These are phyloP conservation scores for Urocynchramus pylzowi DNA, from an alignment of 2,113 vertebrate species.

Conservation along the genomic window DNA sequence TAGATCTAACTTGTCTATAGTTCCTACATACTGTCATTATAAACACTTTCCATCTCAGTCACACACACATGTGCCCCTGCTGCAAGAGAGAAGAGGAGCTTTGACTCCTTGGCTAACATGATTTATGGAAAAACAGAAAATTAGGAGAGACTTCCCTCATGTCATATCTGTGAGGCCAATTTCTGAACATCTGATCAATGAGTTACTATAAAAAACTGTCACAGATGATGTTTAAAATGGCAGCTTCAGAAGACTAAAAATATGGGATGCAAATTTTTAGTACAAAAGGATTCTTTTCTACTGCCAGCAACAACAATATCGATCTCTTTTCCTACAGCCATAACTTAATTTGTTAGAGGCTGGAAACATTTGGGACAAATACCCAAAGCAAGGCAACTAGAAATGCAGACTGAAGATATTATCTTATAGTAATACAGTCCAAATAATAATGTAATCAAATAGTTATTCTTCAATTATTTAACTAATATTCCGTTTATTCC, in stretches of 20 bases:
- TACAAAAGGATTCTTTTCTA: not conserved
- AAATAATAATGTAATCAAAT: not conserved
- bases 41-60: not conserved
- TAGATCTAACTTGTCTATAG: not conserved
- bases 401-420: not conserved
- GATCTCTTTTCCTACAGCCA: not conserved
- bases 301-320: not conserved
- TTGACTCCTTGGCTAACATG: not conserved
- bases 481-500: not conserved
- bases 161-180: not conserved
- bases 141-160: not conserved
- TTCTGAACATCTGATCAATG: constrained; percentile 48
- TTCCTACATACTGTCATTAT: not conserved
- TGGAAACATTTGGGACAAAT: not conserved
- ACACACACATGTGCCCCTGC: not conserved
- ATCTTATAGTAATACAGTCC: not conserved
- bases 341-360: not conserved
- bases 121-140: constrained; percentile 31
- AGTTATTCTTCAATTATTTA: not conserved
- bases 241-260: constrained; percentile 15
- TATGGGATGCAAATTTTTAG: not conserved
- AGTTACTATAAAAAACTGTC: constrained; percentile 5
- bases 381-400: not conserved
- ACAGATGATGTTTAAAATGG: not conserved
- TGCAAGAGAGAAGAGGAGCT: not conserved